Evolutionary conservation across 2,888 invertebrate genomes (phyloP), one percentile per base, ranked within the genome.

Genomic region (Punctoribates punctum): DNA sequence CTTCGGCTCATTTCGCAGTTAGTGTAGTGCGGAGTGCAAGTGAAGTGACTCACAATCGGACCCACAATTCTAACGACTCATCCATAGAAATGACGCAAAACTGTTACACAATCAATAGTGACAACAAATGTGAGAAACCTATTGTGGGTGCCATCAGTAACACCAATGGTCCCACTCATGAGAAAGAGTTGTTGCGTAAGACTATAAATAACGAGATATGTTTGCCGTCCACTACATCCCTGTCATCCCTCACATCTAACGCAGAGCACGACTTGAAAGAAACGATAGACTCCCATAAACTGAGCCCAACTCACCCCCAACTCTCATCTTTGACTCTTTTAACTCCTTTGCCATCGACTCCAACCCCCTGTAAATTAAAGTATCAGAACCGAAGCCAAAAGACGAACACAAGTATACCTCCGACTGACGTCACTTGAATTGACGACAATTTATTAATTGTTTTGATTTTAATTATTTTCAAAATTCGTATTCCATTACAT

Each of bases 1-100:
- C 83, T 67, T 82, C 82, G 81, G 84, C 83, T 73, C 83, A 83
- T 79, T 84, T 83, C 81, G 83, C 84, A 57, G 84, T 83, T 51
- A 83, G 83, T 1, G 84, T 84, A 42, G 82, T 84, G 20, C 74
- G 77, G 29, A 78, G 75, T 75, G 77, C 78, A 9, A 74, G 54
- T 25, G 75, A 78, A 34, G 65, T 60, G 60, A 60, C 60, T 13
- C 27, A 23, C 60, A 60, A 60, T 60, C 60, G 60, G 27, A 60
- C 60, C 4, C 60, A 60, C 13, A 60, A 23, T 65, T 1, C 15
- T 38, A 60, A 27, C 27, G 60, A 60, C 27, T 60, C 60, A 2
- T 60, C 60, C 13, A 65, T 38, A 65, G 65, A 65, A 25, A 65
- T 25, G 20, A 9, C 1, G 38, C 38, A 27, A n/a, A 65, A 65